Conservation (phyloP, 2,888 invertebrate species). For the Melieria crassipennis region DNA sequence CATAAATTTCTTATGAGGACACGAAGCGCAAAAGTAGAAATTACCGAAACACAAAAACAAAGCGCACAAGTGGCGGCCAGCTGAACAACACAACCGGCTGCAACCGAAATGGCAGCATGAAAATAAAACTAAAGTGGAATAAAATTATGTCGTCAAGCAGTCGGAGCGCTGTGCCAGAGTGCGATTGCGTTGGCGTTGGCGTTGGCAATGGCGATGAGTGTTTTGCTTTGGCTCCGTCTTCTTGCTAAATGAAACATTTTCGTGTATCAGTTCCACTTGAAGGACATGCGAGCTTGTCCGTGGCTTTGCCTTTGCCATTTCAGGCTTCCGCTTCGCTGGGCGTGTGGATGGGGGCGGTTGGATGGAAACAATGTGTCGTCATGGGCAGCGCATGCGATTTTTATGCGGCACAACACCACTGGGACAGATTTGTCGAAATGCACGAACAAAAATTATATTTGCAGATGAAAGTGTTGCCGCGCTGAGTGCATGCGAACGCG, state of each 20-base stretch:
- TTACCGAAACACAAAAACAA: conserved; percentile 28
- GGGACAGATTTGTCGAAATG: conserved; percentile 40
- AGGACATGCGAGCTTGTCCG: conserved; percentile 15
- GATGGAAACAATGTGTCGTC: background rate
- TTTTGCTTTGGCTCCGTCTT: background rate
- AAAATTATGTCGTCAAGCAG: conserved; percentile 40
- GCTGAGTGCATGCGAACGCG: background rate
- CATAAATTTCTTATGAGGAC: conserved; percentile 38
- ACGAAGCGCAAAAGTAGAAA: conserved; percentile 33
- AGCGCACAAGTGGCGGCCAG: background rate
- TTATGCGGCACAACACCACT: conserved; percentile 33
- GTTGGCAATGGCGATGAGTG: background rate
- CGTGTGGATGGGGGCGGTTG: background rate
- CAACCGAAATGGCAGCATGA: conserved; percentile 14
- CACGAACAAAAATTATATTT: conserved; percentile 34
- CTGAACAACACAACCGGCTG: conserved; percentile 13
- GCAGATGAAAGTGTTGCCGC: conserved; percentile 19
- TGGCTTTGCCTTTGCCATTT: background rate
- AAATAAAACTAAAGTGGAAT: conserved; percentile 38
- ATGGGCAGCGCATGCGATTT: conserved; percentile 26
- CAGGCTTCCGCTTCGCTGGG: background rate
- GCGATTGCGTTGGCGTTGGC: background rate
- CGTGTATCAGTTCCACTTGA: conserved; percentile 12
- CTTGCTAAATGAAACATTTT: conserved; percentile 20
- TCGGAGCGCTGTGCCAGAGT: conserved; percentile 12